Evolutionary conservation across 53 echinoderm and acorn worm species (phyloP), one percentile per base, ranked within the genome.

Genomic region (Holothuria leucospilota): DNA sequence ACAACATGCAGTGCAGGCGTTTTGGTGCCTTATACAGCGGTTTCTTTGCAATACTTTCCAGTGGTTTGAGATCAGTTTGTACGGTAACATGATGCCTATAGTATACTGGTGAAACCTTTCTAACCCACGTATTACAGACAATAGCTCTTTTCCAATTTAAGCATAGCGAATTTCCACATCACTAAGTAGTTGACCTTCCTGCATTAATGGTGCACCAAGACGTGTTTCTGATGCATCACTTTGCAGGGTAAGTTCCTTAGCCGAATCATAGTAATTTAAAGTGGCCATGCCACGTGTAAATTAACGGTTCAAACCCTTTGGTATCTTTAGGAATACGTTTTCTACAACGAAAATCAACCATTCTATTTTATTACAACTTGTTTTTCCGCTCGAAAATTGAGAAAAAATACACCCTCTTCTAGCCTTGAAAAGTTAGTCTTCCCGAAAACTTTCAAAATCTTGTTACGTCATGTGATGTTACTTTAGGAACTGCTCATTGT

Each of bases 51-150:
- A 93, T 93, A 20, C 63, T 90, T 78, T 90, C 93, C 0, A 88
- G 77, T 42, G 90, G 88, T 69, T 93, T 90, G 59, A 90, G 88
- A 74, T 90, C 90, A 26, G 81, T 87, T 63, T 90, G 82, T 0
- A 90, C 87, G n/a, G 38, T 75, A 24, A 90, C 79, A 7, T 26
- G 51, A 56, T 84, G 56, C 41, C 90, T 87, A 63, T 86, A 92
- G 89, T 92, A 29, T 89, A 92, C 25, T 86, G 82, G 53, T 92
- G 92, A 41, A 92, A 85, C 53, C 86, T 46, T 58, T 91, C 82
- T 12, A 91, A 75, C 11, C 29, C 75, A 75, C 85, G 85, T 16
- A 88, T 82, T 4, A 88, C 88, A 13, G 89, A 62, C 42, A 90
- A 52, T 8, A 84, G 51, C 68, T 91, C 88, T 34, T 94, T 92